Evolutionary conservation across 2,797 vertebrate genomes (phyloP).

Genomic region (Darevskia nairensis): DNA sequence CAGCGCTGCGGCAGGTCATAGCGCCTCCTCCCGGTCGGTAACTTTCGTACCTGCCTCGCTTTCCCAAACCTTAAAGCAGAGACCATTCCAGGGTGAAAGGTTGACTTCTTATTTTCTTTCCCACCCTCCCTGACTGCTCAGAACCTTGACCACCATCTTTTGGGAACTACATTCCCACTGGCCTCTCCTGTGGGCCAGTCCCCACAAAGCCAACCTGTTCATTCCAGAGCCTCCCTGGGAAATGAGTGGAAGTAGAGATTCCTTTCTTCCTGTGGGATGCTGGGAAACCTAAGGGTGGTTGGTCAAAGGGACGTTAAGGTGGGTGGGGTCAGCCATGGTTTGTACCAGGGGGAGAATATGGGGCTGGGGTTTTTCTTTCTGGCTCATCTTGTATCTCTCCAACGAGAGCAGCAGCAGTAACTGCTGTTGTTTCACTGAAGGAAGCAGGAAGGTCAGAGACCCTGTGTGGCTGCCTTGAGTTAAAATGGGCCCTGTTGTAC

Average conservation of each 20-base stretch:
- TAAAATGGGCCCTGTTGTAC: neutral
- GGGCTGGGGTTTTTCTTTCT: neutral
- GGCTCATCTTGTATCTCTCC: neutral
- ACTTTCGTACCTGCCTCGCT: conserved; percentile 84
- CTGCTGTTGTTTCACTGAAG: neutral
- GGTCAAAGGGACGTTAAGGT: neutral
- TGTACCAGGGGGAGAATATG: neutral
- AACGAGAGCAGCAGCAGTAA: neutral
- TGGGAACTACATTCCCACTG: neutral
- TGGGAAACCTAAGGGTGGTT: neutral
- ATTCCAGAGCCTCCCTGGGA: neutral
- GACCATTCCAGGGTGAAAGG: conserved; percentile 1
- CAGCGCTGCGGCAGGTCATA: conserved; percentile 88
- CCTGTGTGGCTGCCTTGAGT: neutral
- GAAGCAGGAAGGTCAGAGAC: neutral
- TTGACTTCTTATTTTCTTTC: conserved; percentile 6
- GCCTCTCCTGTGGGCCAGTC: neutral
- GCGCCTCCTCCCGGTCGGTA: conserved; percentile 97
- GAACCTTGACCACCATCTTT: neutral
- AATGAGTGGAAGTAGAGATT: neutral
- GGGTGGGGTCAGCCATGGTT: neutral
- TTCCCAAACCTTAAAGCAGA: conserved; percentile 59
- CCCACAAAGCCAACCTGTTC: neutral
- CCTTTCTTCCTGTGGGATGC: neutral
- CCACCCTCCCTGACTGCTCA: neutral